Conservation (phyloP, 2,888 invertebrate species). For the Teinopalpus imperialis region DNA sequence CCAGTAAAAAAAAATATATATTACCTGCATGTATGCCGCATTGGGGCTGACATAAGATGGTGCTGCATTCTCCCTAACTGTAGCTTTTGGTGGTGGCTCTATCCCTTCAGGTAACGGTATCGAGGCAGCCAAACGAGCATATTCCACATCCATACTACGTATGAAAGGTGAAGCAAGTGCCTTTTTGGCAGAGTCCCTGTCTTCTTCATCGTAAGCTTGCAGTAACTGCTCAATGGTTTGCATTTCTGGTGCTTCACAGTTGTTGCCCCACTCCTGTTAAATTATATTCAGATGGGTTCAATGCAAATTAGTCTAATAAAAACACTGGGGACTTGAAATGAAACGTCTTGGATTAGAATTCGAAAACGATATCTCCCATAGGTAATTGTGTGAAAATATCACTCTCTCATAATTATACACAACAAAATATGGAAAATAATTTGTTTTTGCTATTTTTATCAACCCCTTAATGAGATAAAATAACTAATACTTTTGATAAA, state of each 20-base stretch:
- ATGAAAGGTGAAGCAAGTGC: constrained; percentile 92
- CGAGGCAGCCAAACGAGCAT: constrained; percentile 81
- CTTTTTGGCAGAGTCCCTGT: constrained; percentile 88
- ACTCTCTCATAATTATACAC: too few relatives aligned
- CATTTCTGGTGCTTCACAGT: constrained; percentile 91
- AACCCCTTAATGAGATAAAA: too few relatives aligned
- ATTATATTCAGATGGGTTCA: too few relatives aligned
- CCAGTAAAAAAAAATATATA: too few relatives aligned
- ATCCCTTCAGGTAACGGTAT: constrained; percentile 59
- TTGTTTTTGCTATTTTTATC: too few relatives aligned
- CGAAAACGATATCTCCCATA: too few relatives aligned
- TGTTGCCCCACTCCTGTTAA: constrained; percentile 89
- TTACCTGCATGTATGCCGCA: constrained; percentile 26
- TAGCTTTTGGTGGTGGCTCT: constrained; percentile 78
- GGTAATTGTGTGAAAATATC: too few relatives aligned
- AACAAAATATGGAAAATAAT: too few relatives aligned
- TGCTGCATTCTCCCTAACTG: constrained; percentile 86
- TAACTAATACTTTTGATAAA: too few relatives aligned
- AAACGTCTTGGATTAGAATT: too few relatives aligned
- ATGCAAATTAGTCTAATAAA: too few relatives aligned
- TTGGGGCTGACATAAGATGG: constrained; percentile 80
- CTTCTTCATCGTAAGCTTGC: constrained; percentile 93
- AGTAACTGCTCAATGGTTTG: constrained; percentile 90
- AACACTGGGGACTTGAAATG: too few relatives aligned
- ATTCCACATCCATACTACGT: constrained; percentile 96